Conservation (phyloP, 1,140 invertebrate species). For the Ostrea denselamellosa region DNA sequence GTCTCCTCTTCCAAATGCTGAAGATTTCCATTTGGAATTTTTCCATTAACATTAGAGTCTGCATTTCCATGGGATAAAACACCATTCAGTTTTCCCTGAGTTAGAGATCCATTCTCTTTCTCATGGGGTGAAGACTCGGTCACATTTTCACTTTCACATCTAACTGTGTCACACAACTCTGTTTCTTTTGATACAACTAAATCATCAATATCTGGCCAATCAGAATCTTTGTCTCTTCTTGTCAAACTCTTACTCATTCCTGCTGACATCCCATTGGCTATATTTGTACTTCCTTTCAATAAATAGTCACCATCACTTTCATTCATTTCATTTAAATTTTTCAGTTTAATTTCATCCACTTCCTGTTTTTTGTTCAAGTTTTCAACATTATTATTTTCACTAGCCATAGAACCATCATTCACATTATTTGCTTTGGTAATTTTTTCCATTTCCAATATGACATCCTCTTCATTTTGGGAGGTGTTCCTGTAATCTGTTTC, state of each 20-base stretch:
- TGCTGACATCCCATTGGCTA: not conserved
- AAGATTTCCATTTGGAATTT: slow-evolving; percentile 36
- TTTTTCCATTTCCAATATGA: slow-evolving; percentile 18
- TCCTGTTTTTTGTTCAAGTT: slow-evolving; percentile 27
- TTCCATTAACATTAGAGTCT: not conserved
- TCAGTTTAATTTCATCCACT: not conserved
- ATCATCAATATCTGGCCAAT: slow-evolving; percentile 54
- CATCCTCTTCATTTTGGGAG: slow-evolving; percentile 34
- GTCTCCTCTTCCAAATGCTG: not conserved
- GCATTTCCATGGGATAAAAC: slow-evolving; percentile 30
- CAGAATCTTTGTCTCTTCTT: not conserved
- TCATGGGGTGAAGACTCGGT: not conserved
- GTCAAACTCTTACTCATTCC: not conserved
- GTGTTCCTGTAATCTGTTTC: slow-evolving; percentile 54
- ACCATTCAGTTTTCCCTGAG: slow-evolving; percentile 24
- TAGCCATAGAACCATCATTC: not conserved
- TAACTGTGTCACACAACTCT: not conserved
- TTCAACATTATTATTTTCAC: slow-evolving; percentile 20
- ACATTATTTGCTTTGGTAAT: not conserved
- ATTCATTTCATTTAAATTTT: slow-evolving; percentile 2
- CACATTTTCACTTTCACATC: not conserved
- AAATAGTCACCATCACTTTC: slow-evolving; percentile 6
- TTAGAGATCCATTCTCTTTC: not conserved
- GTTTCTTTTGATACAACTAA: slow-evolving; percentile 25
- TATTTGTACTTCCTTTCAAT: not conserved